Evolutionary conservation across 2,888 invertebrate species (phyloP), one percentile per base, ranked within the genome.

Genomic region (Polyploca ridens): DNA sequence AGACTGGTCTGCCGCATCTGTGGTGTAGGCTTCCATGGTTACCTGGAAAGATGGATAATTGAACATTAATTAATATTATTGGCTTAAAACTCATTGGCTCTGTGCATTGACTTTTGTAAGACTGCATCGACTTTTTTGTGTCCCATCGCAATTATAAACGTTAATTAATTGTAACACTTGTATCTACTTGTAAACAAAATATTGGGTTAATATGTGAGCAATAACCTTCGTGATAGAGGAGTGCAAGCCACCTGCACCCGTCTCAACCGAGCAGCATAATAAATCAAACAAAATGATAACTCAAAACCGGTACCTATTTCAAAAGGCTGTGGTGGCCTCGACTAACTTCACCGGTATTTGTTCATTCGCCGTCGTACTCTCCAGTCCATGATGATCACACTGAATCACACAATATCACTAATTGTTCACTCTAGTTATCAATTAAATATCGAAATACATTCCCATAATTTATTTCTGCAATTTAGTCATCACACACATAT

Each of bases 251-350:
- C 79, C 86, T 87, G 86, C 85, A 83, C 77, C 75, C 78, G 78
- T 66, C 78, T 76, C 80, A 81, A 79, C 84, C 75, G 73, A 78
- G 80, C 79, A 83, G 75, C 83, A 85, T 83, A 85, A 90, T 90
- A 92, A 93, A 91, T 92, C 90, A 91, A 92, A 92, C 88, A 90
- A 91, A 91, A 93, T 90, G 88, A 93, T 91, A 91, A 91, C 87
- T 85, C 86, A 91, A 93, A 94, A 94, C 93, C 92, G 92, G 93
- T 94, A 93, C 93, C 91, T 93, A 88, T 89, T 91, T 90, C 80
- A 91, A 92, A 93, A 90, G 88, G 79, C 86, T 87, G 83, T 86
- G 54, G 54, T 49, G 89, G 87, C 90, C 90, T 91, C 89, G 89
- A 85, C 86, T 81, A 84, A 86, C 89, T 91, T 91, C 90, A 90